Percentiles rank a stretch among this genome's conserved stretches.
These are phyloP conservation scores for Hydractinia echinata DNA, from an alignment of 30 jellyfish, hydroid and myxozoan species.

Conservation along the genomic window DNA sequence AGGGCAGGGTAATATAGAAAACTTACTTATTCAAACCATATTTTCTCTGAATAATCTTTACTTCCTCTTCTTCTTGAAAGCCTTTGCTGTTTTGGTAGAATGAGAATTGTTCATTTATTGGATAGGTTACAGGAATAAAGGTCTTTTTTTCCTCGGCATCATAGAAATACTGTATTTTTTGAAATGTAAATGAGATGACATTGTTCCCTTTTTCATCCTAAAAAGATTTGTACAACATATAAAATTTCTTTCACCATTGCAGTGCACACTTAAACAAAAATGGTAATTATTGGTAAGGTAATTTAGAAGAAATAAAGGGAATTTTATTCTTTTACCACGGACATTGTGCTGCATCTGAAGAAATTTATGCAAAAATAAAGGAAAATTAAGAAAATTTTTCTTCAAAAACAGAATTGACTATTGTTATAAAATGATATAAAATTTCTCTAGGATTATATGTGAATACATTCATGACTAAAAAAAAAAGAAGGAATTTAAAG, in stretches of 20 bases:
- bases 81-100: slow-evolving; percentile 93
- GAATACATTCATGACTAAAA: no score
- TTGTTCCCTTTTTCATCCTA: slow-evolving; percentile 55
- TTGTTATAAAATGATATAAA: no score
- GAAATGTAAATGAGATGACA: slow-evolving; percentile 70
- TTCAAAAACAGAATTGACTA: no score
- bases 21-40: slow-evolving; percentile 79
- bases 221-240: not conserved
- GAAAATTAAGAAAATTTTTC: no score
- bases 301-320: no score
- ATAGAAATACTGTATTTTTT: slow-evolving; percentile 62
- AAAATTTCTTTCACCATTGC: not conserved
- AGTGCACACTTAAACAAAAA: not conserved
- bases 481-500: no score
- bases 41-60: slow-evolving; percentile 54
- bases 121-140: slow-evolving; percentile 63
- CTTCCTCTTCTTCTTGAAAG: slow-evolving; percentile 71
- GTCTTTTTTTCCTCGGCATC: slow-evolving; percentile 81
- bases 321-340: not conserved
- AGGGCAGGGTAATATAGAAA: no score
- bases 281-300: no score
- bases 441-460: no score
- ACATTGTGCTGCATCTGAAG: not conserved
- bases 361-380: no score
- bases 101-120: slow-evolving; percentile 70